Conservation (phyloP, 2,888 invertebrate genomes). For the Drosophila siamana region DNA sequence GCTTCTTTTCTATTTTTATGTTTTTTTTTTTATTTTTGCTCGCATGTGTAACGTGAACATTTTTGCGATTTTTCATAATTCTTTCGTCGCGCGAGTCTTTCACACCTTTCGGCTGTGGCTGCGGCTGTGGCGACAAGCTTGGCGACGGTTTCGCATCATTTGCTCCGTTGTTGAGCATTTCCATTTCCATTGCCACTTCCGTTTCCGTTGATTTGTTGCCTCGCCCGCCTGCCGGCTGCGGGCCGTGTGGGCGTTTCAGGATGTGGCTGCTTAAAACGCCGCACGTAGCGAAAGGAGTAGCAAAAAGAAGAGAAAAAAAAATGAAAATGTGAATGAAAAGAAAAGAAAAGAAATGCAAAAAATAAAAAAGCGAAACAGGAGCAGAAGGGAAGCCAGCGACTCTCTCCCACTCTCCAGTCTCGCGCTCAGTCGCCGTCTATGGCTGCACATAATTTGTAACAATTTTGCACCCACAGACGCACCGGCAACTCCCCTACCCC, state of each 20-base stretch:
- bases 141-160: conserved; percentile 70
- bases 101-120: conserved; percentile 54
- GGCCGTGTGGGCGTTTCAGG: conserved; percentile 64
- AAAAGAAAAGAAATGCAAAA: conserved; percentile 55
- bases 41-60: conserved; percentile 30
- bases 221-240: conserved; percentile 14
- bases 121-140: conserved; percentile 37
- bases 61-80: conserved; percentile 75
- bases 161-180: conserved; percentile 72
- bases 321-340: too few relatives aligned
- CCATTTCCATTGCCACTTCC: conserved; percentile 80
- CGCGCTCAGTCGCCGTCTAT: conserved; percentile 32
- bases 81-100: conserved; percentile 59
- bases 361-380: conserved; percentile 21
- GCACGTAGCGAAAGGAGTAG: conserved; percentile 64
- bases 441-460: conserved; percentile 80
- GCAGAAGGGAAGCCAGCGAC: conserved; percentile 6
- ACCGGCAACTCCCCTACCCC: background rate
- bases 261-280: conserved; percentile 77
- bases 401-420: background rate
- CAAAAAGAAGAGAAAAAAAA: conserved; percentile 34
- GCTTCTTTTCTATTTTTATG: too few relatives aligned
- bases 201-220: conserved; percentile 81
- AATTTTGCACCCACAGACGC: conserved; percentile 64
- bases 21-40: conserved; percentile 4